A percentile compares a stretch with the other conserved stretches of the same genome.
These are phyloP conservation scores for Macrotus californicus DNA, from an alignment of 2,113 vertebrate species.

Conservation along the genomic window DNA sequence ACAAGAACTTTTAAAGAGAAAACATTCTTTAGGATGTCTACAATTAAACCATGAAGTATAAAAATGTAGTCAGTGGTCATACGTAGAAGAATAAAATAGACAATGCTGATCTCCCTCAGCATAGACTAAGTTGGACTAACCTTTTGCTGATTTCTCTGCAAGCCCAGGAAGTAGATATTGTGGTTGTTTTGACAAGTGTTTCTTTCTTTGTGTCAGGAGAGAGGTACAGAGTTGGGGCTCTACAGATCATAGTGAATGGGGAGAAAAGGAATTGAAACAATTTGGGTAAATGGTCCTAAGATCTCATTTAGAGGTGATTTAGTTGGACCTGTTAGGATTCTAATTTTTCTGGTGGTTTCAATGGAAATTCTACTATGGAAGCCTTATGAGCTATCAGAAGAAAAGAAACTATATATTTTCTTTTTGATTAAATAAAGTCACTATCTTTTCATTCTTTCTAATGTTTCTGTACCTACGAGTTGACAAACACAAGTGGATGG, in stretches of 20 bases:
- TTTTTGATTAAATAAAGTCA: background rate
- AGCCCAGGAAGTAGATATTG: no score
- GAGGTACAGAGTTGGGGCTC: background rate
- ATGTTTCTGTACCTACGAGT: background rate
- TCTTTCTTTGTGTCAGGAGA: background rate
- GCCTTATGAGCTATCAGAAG: background rate
- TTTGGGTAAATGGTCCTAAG: background rate
- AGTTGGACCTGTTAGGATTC: background rate
- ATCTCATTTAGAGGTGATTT: background rate
- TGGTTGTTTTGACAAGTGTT: fast-evolving
- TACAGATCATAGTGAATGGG: no score
- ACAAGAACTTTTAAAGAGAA: background rate
- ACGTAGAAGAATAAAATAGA: background rate
- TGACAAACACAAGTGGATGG: no score
- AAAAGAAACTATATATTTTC: background rate
- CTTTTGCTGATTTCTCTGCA: background rate
- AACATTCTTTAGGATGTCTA: background rate
- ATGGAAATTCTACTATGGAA: background rate
- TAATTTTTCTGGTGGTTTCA: background rate
- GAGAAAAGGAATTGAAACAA: no score
- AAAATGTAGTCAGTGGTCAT: background rate
- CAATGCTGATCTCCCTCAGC: fast-evolving
- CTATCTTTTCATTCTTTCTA: background rate
- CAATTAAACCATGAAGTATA: background rate
- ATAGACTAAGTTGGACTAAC: background rate